phyloP scores from a whole-genome alignment of 2,113 vertebrate species.

The Phoxinus phoxinus region DNA sequence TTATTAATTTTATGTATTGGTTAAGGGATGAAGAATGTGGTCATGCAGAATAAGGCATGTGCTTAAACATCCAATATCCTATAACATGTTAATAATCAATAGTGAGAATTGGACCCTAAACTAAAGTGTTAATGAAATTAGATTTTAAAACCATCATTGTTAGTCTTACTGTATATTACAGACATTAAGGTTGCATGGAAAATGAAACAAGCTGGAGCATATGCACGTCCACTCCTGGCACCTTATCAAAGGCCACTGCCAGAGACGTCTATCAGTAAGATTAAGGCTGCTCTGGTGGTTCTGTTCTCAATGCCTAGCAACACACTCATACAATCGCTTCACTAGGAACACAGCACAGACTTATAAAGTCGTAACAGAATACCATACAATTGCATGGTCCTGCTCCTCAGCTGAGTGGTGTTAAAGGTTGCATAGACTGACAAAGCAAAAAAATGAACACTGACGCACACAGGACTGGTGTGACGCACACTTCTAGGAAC shows the following conservation, averaged over 20 bases:
- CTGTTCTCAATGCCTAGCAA: conserved; percentile 48
- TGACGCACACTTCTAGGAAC: conserved; percentile 10
- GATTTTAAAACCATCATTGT: background rate
- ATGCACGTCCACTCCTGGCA: conserved; percentile 36
- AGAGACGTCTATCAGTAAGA: conserved; percentile 44
- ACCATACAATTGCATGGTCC: conserved; percentile 23
- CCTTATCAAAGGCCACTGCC: conserved; percentile 29
- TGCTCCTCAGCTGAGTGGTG: background rate
- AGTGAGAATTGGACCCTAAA: no score
- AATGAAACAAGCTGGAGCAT: conserved; percentile 19
- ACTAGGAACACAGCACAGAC: background rate
- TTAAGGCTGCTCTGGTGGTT: conserved; percentile 9
- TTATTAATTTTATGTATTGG: no score
- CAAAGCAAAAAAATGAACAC: conserved; percentile 34
- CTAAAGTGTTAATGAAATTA: background rate
- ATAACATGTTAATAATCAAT: no score
- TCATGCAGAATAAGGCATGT: no score
- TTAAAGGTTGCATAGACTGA: conserved; percentile 13
- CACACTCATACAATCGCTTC: conserved; percentile 26
- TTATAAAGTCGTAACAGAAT: conserved; percentile 18
- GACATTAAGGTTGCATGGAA: conserved; percentile 38
- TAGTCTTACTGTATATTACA: background rate
- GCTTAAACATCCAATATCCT: no score
- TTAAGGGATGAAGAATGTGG: no score
- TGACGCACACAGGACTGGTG: background rate